Evolutionary conservation across 2,888 invertebrate genomes (phyloP).

Genomic region (Eupithecia inturbata): DNA sequence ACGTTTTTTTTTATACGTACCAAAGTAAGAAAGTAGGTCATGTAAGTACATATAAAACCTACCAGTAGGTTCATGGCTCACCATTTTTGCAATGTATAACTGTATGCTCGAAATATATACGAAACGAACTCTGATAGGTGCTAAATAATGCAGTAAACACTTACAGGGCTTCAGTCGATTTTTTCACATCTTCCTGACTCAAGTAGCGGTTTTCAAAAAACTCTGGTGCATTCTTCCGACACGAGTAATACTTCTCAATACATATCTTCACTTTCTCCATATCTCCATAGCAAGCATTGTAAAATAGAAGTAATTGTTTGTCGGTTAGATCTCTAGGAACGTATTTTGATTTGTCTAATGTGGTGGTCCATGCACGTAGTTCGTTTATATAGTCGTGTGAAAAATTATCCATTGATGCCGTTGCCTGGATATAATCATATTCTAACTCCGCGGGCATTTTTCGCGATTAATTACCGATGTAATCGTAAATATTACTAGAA

Average conservation of each 20-base stretch:
- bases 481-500: slow-evolving; percentile 61
- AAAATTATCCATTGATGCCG: slow-evolving; percentile 76
- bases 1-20: too few species aligned
- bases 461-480: slow-evolving; percentile 44
- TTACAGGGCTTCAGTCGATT: slow-evolving; percentile 81
- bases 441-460: slow-evolving; percentile 75
- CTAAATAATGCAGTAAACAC: slow-evolving; percentile 51
- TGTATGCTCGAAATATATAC: neutral
- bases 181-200: slow-evolving; percentile 76
- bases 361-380: slow-evolving; percentile 76
- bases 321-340: slow-evolving; percentile 81
- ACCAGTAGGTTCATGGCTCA: too few species aligned
- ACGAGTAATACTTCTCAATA: slow-evolving; percentile 85
- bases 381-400: slow-evolving; percentile 77
- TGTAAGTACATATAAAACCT: too few species aligned
- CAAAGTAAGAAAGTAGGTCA: too few species aligned
- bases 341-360: slow-evolving; percentile 76
- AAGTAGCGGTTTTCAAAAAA: slow-evolving; percentile 85
- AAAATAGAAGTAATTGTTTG: slow-evolving; percentile 86
- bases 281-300: slow-evolving; percentile 86
- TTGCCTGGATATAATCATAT: slow-evolving; percentile 72
- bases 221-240: slow-evolving; percentile 85
- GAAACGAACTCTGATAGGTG: neutral
- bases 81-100: neutral
- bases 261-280: slow-evolving; percentile 85